phyloP scores from a whole-genome alignment of 2,113 vertebrate species.

The Onychostruthus taczanowskii region DNA sequence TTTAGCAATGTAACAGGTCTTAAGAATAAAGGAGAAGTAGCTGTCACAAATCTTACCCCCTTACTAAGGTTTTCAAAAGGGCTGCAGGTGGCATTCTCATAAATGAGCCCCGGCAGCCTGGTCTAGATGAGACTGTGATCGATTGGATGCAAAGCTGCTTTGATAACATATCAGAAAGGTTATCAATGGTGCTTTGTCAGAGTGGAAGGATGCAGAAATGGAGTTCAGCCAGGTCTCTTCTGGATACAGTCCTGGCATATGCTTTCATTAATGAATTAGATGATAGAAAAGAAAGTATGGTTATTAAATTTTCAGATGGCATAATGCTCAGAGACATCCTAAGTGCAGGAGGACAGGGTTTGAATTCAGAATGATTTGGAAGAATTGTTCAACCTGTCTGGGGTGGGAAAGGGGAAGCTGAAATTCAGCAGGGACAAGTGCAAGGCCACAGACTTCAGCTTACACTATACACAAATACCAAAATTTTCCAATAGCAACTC shows the following conservation, averaged over 20 bases:
- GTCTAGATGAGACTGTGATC: background rate
- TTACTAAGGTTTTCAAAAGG: background rate
- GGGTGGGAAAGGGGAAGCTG: background rate
- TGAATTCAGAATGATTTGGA: slow-evolving; percentile 18
- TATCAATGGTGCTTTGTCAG: slow-evolving; percentile 2
- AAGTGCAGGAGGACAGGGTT: background rate
- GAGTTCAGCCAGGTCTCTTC: slow-evolving; percentile 9
- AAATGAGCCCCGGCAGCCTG: background rate
- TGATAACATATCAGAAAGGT: background rate
- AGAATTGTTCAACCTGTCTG: background rate
- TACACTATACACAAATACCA: background rate
- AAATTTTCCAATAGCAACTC: background rate
- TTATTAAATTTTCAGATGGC: slow-evolving; percentile 52
- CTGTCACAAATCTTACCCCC: background rate
- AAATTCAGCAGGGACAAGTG: background rate
- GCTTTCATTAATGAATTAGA: slow-evolving; percentile 40
- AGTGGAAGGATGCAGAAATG: background rate
- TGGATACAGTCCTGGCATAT: background rate
- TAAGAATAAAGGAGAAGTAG: background rate
- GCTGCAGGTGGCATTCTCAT: background rate
- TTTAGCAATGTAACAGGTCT: background rate
- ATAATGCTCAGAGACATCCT: background rate
- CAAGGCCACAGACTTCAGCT: background rate
- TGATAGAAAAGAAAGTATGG: background rate
- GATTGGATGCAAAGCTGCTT: background rate